Evolutionary conservation across 2,888 invertebrate species (phyloP).

Genomic region (Polydrusus cervinus): DNA sequence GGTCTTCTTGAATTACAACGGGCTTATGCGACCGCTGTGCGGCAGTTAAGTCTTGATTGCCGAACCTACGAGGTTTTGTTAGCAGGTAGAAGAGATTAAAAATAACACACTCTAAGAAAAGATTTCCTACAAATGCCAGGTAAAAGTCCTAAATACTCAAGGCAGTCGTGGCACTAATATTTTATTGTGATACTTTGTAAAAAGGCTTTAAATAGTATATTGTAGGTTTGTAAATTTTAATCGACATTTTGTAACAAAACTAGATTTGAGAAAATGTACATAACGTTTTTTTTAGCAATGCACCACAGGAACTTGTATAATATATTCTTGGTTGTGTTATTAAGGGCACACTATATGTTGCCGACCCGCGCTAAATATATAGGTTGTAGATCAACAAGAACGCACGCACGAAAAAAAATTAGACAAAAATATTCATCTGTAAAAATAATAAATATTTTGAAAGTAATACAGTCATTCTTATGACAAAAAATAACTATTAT

Average conservation of each 20-base stretch:
- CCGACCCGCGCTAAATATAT: too few relatives aligned
- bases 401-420: too few relatives aligned
- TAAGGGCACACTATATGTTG: too few relatives aligned
- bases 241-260: background rate
- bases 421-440: too few relatives aligned
- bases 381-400: too few relatives aligned
- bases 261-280: background rate
- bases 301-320: too few relatives aligned
- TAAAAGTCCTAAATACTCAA: constrained; percentile 19
- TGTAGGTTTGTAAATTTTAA: background rate
- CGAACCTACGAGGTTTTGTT: constrained; percentile 76
- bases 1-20: constrained; percentile 81
- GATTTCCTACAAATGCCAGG: constrained; percentile 15
- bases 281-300: too few relatives aligned
- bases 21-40: constrained; percentile 83
- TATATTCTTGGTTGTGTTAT: background rate
- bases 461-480: too few relatives aligned
- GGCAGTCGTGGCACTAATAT: background rate
- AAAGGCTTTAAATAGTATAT: constrained; percentile 37
- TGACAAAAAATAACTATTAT: too few relatives aligned
- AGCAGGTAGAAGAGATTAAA: constrained; percentile 40
- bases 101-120: constrained; percentile 13
- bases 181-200: constrained; percentile 40
- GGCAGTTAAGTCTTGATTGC: constrained; percentile 84
- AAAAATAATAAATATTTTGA: too few relatives aligned